A percentile compares a stretch with the other conserved stretches of the same genome.
Evolutionary conservation across 2,113 vertebrate genomes (phyloP).

Genomic region (Psilopogon haemacephalus): DNA sequence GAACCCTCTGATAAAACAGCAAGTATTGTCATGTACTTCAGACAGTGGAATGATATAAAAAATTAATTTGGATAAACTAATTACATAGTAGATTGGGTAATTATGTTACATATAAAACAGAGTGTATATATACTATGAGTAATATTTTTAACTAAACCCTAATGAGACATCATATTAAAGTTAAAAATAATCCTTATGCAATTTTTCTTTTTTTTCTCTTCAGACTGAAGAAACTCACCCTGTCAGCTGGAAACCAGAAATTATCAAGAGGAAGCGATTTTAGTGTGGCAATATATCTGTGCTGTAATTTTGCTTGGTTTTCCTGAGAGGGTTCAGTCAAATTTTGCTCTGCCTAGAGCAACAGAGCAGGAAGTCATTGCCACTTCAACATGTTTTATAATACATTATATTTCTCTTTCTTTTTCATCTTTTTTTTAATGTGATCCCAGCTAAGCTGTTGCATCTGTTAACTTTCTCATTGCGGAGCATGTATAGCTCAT

Average conservation of each 20-base stretch:
- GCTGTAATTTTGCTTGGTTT: constrained; percentile 26
- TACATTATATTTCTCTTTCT: constrained; percentile 64
- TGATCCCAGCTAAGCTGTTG: constrained; percentile 41
- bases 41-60: not conserved
- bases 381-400: constrained; percentile 71
- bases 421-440: constrained; percentile 59
- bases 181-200: not conserved
- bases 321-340: constrained; percentile 31
- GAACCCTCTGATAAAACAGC: too few species aligned
- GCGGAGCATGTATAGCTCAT: not conserved
- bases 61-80: not conserved
- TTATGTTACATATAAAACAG: not conserved
- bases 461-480: constrained; percentile 24
- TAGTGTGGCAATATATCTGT: constrained; percentile 52
- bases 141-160: not conserved
- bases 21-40: not conserved
- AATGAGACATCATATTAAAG: not conserved
- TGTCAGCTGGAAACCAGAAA: constrained; percentile 98
- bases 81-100: not conserved
- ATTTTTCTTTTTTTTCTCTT: constrained; percentile 6
- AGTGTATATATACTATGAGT: not conserved
- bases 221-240: constrained; percentile 98
- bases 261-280: constrained; percentile 97
- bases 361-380: constrained; percentile 67
- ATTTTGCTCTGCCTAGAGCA: constrained; percentile 50